Evolutionary conservation across 2,797 vertebrate species (phyloP), one percentile per base, ranked within the genome.

Genomic region (Macroramphosus scolopax): DNA sequence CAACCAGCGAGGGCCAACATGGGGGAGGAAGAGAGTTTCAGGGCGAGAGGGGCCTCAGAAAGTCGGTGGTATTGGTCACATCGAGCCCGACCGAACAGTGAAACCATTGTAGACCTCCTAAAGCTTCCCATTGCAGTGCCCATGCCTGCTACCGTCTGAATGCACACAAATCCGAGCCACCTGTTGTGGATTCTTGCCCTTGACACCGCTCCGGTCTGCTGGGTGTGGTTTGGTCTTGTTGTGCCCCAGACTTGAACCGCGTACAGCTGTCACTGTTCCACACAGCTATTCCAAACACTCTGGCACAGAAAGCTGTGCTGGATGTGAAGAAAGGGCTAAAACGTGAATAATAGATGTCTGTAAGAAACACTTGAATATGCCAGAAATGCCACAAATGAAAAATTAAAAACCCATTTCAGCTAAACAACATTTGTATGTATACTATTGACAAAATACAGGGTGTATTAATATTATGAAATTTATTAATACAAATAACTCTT

Each of bases 211-310:
- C 37, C 7, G 29, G 43, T 51, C 45, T 39, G 49, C 63, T 49
- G 65, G 50, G 69, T 75, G 78, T 30, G 77, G 71, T 68, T 43
- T 57, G 64, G 52, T 69, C 57, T 58, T 3, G 38, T 53, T 75
- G 58, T 83, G 81, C 66, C 82, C 87, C 82, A 85, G 82, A 87
- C 84, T 53, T 86, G 85, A 85, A 87, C 84, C 63, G 44, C 30
- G 22, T 10, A 58, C 85, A 88, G 87, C 85, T 86, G 87, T 77
- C 78, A 50, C 63, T 51, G 65, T 16, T 73, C 51, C 52, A 51
- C 71, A 35, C 36, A 58, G 65, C 36, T 72, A 73, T 81, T 63
- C 66, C 60, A 75, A 69, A 54, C 43, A 33, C 62, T 41, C 52
- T 14, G 40, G 62, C 66, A 63, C 39, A 38, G 61, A 67, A 0